Conservation (phyloP, 1,140 invertebrate genomes). For the Drosophila malerkotliana region DNA sequence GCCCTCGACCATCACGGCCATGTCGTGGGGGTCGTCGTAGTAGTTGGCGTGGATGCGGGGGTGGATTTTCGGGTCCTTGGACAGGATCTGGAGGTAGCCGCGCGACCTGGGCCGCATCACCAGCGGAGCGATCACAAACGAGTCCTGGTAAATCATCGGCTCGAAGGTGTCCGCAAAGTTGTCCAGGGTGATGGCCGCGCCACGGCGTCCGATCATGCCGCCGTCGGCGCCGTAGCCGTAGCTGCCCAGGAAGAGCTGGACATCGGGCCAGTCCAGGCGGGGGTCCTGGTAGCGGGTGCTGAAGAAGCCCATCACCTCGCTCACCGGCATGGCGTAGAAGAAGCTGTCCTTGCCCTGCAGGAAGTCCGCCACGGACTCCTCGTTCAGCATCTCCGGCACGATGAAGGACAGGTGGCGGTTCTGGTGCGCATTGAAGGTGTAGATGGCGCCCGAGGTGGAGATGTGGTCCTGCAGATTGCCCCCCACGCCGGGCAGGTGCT, state of each 20-base stretch:
- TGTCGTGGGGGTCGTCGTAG: slow-evolving; percentile 88
- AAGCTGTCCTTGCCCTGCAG: slow-evolving; percentile 85
- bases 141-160: slow-evolving; percentile 87
- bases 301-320: slow-evolving; percentile 91
- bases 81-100: slow-evolving; percentile 88
- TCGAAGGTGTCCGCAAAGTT: slow-evolving; percentile 88
- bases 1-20: slow-evolving; percentile 90
- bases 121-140: slow-evolving; percentile 88
- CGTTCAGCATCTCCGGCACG: slow-evolving; percentile 85
- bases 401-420: slow-evolving; percentile 86
- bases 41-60: slow-evolving; percentile 94
- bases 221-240: slow-evolving; percentile 90
- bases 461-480: slow-evolving; percentile 92
- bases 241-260: slow-evolving; percentile 90
- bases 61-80: slow-evolving; percentile 88
- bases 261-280: slow-evolving; percentile 89
- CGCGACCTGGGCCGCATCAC: slow-evolving; percentile 89
- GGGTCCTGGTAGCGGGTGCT: slow-evolving; percentile 89
- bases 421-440: slow-evolving; percentile 85
- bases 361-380: slow-evolving; percentile 86
- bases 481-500: slow-evolving; percentile 89
- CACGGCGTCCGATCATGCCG: slow-evolving; percentile 88
- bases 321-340: slow-evolving; percentile 88
- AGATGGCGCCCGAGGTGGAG: slow-evolving; percentile 87
- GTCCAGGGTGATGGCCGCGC: slow-evolving; percentile 87